These are phyloP conservation scores for Rotaria magnacalcarata DNA, from an alignment of 2,888 invertebrate genomes.

Conservation along the genomic window DNA sequence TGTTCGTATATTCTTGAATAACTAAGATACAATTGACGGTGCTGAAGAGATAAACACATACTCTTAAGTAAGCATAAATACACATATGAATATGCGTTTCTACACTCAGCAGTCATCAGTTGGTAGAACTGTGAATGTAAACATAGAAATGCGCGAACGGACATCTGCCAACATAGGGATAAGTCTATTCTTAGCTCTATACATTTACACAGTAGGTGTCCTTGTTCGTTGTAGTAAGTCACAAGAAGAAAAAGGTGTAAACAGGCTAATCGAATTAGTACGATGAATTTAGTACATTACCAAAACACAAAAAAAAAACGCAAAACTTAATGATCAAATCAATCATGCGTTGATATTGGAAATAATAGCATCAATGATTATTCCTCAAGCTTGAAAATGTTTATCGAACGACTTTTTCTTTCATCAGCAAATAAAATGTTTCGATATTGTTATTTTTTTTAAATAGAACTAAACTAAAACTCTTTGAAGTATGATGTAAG, in stretches of 20 bases:
- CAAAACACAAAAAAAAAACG: background rate
- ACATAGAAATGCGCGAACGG: constrained; percentile 20
- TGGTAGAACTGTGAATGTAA: constrained; percentile 13
- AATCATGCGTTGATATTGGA: background rate
- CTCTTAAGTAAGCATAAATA: constrained; percentile 22
- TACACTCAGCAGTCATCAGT: constrained; percentile 16
- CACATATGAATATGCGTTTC: constrained; percentile 17
- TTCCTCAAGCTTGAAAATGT: constrained; percentile 17
- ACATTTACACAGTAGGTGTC: constrained; percentile 1
- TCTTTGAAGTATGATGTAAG: background rate
- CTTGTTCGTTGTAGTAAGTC: background rate
- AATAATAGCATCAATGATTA: constrained; percentile 19
- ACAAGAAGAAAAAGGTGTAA: background rate
- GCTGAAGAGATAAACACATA: constrained; percentile 15
- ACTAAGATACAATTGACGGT: constrained; percentile 17
- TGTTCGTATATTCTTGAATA: background rate
- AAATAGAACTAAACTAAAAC: background rate
- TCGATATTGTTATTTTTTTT: background rate
- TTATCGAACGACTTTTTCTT: background rate
- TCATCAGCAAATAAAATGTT: constrained; percentile 13
- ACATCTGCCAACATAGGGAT: constrained; percentile 16
- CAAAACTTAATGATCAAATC: background rate
- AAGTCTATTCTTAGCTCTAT: constrained; percentile 8
- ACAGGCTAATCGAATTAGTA: background rate
- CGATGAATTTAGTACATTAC: background rate